phyloP scores from a whole-genome alignment of 2,797 vertebrate species.

The Hydrophis major region DNA sequence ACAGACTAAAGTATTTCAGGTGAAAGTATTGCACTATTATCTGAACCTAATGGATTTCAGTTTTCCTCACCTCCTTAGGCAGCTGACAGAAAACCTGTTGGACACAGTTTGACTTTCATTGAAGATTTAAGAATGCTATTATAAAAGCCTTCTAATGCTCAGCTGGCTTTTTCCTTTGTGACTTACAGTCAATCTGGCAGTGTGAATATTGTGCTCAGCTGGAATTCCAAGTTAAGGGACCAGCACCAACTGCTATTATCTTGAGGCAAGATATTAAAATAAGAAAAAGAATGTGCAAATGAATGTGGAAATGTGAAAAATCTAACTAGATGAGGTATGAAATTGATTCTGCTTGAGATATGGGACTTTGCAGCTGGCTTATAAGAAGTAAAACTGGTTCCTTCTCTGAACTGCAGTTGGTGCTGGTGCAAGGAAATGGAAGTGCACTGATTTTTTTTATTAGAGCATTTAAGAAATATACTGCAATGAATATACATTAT shows the following conservation, averaged over 20 bases:
- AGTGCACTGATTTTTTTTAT: neutral
- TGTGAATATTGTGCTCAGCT: neutral
- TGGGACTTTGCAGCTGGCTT: neutral
- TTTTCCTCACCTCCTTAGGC: neutral
- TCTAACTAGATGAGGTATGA: neutral
- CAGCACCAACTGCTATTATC: neutral
- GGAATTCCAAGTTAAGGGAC: neutral
- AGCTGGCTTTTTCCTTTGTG: neutral
- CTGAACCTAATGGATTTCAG: neutral
- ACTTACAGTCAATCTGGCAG: neutral
- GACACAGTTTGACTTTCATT: neutral
- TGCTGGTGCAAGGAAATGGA: neutral
- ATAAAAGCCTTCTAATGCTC: neutral
- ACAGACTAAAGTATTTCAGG: neutral
- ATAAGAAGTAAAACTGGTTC: neutral
- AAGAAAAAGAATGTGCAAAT: neutral
- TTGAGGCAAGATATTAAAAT: neutral
- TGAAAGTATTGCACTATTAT: neutral
- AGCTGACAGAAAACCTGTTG: neutral
- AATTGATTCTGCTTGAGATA: neutral
- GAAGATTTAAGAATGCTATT: neutral
- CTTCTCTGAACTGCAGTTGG: neutral
- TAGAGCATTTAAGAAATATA: neutral
- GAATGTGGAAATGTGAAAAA: conserved; percentile 23
- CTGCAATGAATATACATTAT: neutral